A percentile compares a stretch with the other conserved stretches of the same genome.
Evolutionary conservation across 2,888 invertebrate genomes (phyloP).

Genomic region (Polydrusus tereticollis): DNA sequence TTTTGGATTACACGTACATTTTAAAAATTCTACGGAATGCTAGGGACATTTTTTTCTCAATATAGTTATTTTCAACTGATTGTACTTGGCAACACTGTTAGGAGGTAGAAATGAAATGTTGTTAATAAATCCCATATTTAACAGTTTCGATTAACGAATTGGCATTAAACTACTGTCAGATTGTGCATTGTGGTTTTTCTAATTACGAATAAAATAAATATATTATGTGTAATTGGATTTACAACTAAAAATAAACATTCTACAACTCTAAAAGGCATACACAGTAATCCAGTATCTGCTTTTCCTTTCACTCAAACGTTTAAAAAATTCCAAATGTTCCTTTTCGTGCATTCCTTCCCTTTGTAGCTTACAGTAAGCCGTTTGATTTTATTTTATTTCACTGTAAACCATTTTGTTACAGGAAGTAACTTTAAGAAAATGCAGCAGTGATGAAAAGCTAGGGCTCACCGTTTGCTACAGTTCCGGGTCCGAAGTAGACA

Average conservation of each 20-base stretch:
- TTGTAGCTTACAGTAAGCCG: constrained; percentile 25
- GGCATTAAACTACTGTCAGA: too few species aligned
- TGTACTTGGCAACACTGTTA: too few species aligned
- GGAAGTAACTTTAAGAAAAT: constrained; percentile 76
- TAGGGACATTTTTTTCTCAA: too few species aligned
- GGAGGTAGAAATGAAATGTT: too few species aligned
- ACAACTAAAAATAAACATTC: neutral
- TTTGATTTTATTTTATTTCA: constrained; percentile 40
- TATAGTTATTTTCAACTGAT: too few species aligned
- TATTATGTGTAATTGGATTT: neutral
- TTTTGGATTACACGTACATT: too few species aligned
- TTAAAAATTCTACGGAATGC: too few species aligned
- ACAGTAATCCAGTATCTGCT: constrained; percentile 10
- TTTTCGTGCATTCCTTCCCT: constrained; percentile 28
- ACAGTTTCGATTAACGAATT: too few species aligned
- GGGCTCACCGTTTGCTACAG: constrained; percentile 79
- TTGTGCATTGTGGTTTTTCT: too few species aligned
- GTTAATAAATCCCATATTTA: too few species aligned
- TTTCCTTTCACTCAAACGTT: constrained; percentile 12
- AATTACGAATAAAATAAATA: neutral
- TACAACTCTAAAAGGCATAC: neutral
- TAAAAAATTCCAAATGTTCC: constrained; percentile 1
- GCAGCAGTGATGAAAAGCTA: constrained; percentile 72
- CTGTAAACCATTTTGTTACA: constrained; percentile 60
- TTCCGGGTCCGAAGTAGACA: constrained; percentile 69